Base-by-base conservation (phyloP, 2,113 vertebrate species). In the Upupa epops region DNA sequence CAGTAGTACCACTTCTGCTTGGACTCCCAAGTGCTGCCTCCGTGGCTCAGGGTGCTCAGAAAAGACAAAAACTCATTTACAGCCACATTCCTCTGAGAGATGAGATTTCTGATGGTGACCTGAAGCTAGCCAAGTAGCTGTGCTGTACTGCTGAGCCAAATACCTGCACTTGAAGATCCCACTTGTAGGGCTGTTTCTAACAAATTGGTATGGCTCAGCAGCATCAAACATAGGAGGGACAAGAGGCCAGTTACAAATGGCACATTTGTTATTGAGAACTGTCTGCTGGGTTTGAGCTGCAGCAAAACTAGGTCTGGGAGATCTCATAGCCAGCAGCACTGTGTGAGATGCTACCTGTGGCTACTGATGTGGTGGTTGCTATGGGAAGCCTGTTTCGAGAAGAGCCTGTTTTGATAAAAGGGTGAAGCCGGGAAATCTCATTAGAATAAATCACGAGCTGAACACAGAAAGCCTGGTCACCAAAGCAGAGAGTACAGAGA, bases 361-460 rank as follows among this genome's bases (percentile, higher is more conserved):
- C 61, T 78, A 59, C 34, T 58, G 66, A 58, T 68, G 79, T 28
- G 56, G 63, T 70, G 58, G 93, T 86, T 96, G 84, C 89, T 85
- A 78, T 78, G 87, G 84, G 83, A 75, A 89, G 71, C 52, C 26
- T 49, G 49, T 83, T 86, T 83, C 66, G 40, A 80, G 83, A 86
- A 46, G 28, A 66, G 61, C 29, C n/a, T n/a, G n/a, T n/a, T n/a
- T n/a, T n/a, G n/a, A 45, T 29, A 75, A 42, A 77, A 69, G 3
- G 3, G 13, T 4, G 4, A 21, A 15, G 37, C 14, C 6, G 28
- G 21, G 36, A 52, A 55, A 59, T 71, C 68, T 59, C 59, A 16
- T 72, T 66, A 81, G 42, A 72, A 73, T n/a, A 37, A 77, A 72
- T 15, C 4, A 16, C 60, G 56, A 84, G 40, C 46, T 83, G 11